These are phyloP conservation scores for Spongilla lacustris DNA, from an alignment of 37 sponge, comb jelly and placozoan genomes.

Conservation along the genomic window DNA sequence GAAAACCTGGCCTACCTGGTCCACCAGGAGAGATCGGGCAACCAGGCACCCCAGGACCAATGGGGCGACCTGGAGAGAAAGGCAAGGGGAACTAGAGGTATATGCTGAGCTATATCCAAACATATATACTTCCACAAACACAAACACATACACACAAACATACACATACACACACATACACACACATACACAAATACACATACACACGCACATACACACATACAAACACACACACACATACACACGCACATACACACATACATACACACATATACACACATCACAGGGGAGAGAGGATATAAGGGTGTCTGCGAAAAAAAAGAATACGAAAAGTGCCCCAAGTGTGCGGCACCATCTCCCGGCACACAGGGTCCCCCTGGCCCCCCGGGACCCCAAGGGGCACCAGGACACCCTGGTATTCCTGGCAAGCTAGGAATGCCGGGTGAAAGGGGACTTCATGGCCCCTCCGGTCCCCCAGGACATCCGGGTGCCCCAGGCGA, in stretches of 20 bases:
- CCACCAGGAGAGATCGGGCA: not conserved
- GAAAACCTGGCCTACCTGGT: not conserved
- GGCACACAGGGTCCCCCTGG: not conserved
- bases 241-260: too few species aligned
- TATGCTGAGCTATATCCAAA: too few species aligned
- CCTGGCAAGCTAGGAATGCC: not conserved
- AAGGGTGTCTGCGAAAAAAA: not conserved
- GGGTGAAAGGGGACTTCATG: not conserved
- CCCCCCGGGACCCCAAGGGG: not conserved
- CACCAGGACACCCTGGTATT: not conserved
- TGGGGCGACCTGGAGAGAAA: not conserved
- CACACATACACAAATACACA: too few species aligned
- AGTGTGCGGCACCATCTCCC: not conserved
- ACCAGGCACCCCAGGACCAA: not conserved
- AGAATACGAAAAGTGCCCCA: not conserved
- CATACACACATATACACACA: not conserved
- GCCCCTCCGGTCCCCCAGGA: not conserved
- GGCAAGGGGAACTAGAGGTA: too few species aligned
- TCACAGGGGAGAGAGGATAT: not conserved
- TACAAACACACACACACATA: too few species aligned
- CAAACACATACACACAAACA: too few species aligned
- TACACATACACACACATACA: too few species aligned
- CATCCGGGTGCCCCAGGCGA: not conserved
- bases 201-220: too few species aligned
- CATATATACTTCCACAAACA: too few species aligned